Conservation (phyloP, 92 coral and sea anemone genomes). For the Paramuricea clavata region DNA sequence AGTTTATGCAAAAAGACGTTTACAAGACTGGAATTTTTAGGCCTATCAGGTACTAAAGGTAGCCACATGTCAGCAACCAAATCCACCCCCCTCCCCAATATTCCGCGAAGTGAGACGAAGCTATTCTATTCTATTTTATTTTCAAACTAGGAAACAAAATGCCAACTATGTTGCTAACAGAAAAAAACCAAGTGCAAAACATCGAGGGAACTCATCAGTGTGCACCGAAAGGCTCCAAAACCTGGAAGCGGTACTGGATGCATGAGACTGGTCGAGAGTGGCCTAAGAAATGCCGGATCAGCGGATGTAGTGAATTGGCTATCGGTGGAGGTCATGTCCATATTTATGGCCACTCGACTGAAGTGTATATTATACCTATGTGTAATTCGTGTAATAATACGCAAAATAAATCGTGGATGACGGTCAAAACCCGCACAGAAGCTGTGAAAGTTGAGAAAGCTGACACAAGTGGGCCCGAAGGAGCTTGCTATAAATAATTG, state of each 20-base stretch:
- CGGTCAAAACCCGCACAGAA: slow-evolving; percentile 10
- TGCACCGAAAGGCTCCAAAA: slow-evolving; percentile 5
- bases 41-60: too few relatives aligned
- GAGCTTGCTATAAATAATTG: slow-evolving; percentile 8
- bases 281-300: slow-evolving; percentile 19
- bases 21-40: too few relatives aligned
- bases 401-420: slow-evolving; percentile 2
- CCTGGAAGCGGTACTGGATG: slow-evolving; percentile 7
- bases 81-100: too few relatives aligned
- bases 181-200: neutral
- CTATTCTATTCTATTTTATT: neutral
- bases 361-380: slow-evolving; percentile 8
- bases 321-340: slow-evolving; percentile 11
- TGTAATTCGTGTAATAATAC: slow-evolving; percentile 1
- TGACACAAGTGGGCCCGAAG: slow-evolving; percentile 10
- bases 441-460: neutral
- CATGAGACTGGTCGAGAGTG: slow-evolving; percentile 10
- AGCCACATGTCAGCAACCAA: too few relatives aligned
- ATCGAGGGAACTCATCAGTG: slow-evolving; percentile 4
- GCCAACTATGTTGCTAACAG: neutral
- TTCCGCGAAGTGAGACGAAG: too few relatives aligned
- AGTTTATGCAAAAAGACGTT: too few relatives aligned
- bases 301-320: slow-evolving; percentile 8
- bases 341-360: neutral
- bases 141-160: neutral